These are phyloP conservation scores for Cynopterus brachyotis DNA, from an alignment of 2,113 vertebrate species.

Conservation along the genomic window DNA sequence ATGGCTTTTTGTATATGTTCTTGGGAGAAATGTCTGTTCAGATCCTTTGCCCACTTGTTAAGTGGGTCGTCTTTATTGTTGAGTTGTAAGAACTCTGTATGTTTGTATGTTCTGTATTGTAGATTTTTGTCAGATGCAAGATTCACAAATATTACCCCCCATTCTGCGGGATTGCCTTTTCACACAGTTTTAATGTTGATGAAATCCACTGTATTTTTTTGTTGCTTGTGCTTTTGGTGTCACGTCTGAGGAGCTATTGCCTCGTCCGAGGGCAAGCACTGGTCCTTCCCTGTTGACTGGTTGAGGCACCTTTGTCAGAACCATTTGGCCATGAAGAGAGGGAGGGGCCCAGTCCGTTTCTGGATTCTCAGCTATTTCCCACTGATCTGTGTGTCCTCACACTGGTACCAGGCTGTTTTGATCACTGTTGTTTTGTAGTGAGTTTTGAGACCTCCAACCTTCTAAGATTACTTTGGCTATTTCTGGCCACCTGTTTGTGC, in stretches of 20 bases:
- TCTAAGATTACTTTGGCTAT: neutral
- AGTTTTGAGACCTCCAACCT: neutral
- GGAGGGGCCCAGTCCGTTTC: neutral
- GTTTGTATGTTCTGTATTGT: neutral
- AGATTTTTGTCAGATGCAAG: neutral
- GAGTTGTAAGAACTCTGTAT: neutral
- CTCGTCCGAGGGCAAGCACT: neutral
- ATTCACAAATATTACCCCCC: neutral
- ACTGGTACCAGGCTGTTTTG: too few species aligned
- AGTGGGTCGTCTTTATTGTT: neutral
- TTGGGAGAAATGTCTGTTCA: neutral
- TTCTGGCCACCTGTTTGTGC: neutral
- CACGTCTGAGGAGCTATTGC: neutral
- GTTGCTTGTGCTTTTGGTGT: neutral
- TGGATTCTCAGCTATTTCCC: neutral
- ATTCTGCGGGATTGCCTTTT: neutral
- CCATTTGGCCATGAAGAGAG: neutral
- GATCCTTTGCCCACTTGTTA: neutral
- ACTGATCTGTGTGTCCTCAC: neutral
- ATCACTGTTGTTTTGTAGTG: neutral
- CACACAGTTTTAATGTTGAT: neutral
- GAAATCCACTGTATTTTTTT: neutral
- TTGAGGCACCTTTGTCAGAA: neutral
- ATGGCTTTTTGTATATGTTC: neutral
- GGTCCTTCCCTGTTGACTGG: neutral